Percentiles rank a stretch among this genome's conserved stretches.
These are phyloP conservation scores for Oreochromis aureus DNA, from an alignment of 2,113 vertebrate species.

Conservation along the genomic window DNA sequence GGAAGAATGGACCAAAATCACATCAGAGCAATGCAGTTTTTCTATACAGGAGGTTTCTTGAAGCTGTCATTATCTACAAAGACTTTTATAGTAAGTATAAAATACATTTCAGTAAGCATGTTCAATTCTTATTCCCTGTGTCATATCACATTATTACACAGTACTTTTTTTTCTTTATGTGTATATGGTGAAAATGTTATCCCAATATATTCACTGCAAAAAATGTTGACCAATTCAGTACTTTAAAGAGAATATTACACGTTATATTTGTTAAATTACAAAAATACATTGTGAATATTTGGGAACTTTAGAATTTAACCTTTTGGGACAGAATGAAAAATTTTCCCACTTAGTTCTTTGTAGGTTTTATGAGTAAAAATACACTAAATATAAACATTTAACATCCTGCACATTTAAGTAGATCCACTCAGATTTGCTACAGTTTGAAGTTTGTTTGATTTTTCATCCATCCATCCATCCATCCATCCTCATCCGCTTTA, in stretches of 20 bases:
- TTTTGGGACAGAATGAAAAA: rapidly evolving
- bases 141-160: not conserved
- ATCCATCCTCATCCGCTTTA: too few species aligned
- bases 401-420: not conserved
- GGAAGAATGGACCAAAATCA: not conserved
- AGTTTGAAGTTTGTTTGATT: not conserved
- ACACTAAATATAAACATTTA: not conserved
- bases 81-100: not conserved
- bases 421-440: not conserved
- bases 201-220: not conserved
- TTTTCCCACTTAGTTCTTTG: not conserved
- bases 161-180: not conserved
- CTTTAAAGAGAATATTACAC: not conserved
- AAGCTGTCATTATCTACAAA: not conserved
- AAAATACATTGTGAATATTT: not conserved
- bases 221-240: not conserved
- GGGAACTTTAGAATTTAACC: not conserved
- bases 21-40: rapidly evolving
- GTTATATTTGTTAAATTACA: not conserved
- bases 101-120: not conserved
- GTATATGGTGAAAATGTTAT: not conserved
- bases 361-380: not conserved
- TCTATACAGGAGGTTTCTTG: not conserved
- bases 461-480: too few species aligned
- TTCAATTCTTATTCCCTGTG: not conserved